A percentile compares a stretch with the other conserved stretches of the same genome.
Conservation (phyloP, 1,140 invertebrate species). For the Caerostris extrusa region DNA sequence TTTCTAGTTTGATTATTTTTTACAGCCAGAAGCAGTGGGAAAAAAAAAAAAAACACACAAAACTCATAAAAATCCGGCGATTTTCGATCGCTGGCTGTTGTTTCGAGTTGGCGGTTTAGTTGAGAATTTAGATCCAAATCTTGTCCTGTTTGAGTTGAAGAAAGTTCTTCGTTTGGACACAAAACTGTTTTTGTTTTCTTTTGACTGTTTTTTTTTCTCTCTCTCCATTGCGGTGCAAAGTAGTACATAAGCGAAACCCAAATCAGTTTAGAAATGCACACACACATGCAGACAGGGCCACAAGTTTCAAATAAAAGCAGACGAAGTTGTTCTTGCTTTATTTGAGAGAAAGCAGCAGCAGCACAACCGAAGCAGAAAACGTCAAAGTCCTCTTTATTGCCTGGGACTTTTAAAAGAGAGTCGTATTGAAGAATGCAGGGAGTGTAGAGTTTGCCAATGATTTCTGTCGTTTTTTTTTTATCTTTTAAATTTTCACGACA, state of each 20-base stretch:
- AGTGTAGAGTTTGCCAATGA: not conserved
- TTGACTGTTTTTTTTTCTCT: not conserved
- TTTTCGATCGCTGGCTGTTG: not conserved
- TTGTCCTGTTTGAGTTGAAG: slow-evolving; percentile 20
- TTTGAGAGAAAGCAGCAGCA: not conserved
- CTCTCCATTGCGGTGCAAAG: not conserved
- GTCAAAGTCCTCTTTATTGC: not conserved
- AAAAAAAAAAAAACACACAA: not conserved
- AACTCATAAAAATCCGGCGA: not conserved
- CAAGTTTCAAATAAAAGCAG: slow-evolving; percentile 1
- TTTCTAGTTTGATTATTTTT: not conserved
- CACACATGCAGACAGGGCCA: not conserved
- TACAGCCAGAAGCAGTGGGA: not conserved
- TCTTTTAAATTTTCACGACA: not conserved
- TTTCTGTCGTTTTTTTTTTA: not conserved
- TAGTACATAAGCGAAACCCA: slow-evolving; percentile 5
- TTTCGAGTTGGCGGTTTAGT: slow-evolving; percentile 5
- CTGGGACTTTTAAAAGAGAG: not conserved
- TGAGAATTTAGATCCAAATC: slow-evolving; percentile 41
- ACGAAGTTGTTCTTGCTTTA: not conserved
- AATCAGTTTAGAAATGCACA: slow-evolving; percentile 51
- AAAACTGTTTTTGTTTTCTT: not conserved
- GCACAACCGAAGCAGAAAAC: slow-evolving; percentile 18
- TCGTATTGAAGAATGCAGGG: not conserved
- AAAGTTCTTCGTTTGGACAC: not conserved